Base-by-base conservation (phyloP, 2,797 vertebrate genomes). In the Bucorvus abyssinicus region DNA sequence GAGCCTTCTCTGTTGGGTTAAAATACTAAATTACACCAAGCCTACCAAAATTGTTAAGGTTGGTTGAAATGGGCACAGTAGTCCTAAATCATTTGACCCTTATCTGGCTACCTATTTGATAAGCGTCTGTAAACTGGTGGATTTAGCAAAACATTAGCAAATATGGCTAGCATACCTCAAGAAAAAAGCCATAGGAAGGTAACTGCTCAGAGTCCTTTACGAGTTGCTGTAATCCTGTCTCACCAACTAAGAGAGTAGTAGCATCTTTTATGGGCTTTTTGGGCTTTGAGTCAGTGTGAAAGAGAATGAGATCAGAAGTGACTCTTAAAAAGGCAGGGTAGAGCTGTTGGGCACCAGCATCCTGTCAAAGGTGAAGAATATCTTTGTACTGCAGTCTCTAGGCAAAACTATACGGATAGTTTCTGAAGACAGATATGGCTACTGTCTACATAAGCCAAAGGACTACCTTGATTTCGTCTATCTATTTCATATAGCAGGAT, bases 201-300 rank as follows among this genome's bases (percentile, higher is more conserved):
- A 22, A 16, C 5, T 10, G 2, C 50, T 8, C 20, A 40, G 19
- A 23, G 34, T 55, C 27, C n/a, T 7, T 47, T 44, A 44, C 0
- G 3, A 38, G 18, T 53, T 53, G 22, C 22, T 71, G 18, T 65
- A 60, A 34, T 47, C n/a, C 30, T 77, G 8, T n/a, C 27, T 60
- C 14, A 7, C 26, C 10, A 20, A 13, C 29, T 45, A 22, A 26
- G 32, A 26, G 32, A 26, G 19, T 14, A 40, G 29, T 30, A 52
- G 12, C 0, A 1, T 59, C 26, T 53, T 65, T 34, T 26, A 47
- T 18, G 11, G 10, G 2, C 2, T 29, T 57, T 61, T 30, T 3
- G 23, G 29, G 16, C n/a, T 71, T 34, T 40, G 29, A 73, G 40
- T 27, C n/a, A 32, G 20, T 6, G 6, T 17, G 45, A 60, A 78